These are phyloP conservation scores for Mus musculus DNA, from an alignment of 2,113 vertebrate genomes.

Conservation along the genomic window DNA sequence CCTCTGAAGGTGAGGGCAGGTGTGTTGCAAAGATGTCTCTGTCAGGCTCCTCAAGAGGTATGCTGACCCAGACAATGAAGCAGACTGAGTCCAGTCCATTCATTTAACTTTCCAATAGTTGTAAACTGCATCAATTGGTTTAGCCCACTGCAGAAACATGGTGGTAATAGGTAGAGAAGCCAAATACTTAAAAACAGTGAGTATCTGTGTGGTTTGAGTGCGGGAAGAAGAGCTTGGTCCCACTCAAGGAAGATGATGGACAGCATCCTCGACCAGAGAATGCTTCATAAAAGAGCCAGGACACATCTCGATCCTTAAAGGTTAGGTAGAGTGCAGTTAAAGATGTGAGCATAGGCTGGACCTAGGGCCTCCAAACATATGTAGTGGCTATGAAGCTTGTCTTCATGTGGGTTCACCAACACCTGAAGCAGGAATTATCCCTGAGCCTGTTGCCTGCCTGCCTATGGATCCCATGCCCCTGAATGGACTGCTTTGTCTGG, in stretches of 20 bases:
- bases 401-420: too few relatives aligned
- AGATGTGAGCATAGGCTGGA: background rate
- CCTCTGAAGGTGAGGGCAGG: background rate
- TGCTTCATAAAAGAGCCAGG: background rate
- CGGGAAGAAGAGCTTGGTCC: background rate
- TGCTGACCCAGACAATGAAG: background rate
- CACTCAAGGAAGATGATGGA: background rate
- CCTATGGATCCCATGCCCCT: too few relatives aligned
- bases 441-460: too few relatives aligned
- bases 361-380: too few relatives aligned
- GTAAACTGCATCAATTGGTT: background rate
- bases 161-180: background rate
- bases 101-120: background rate
- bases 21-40: background rate
- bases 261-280: background rate
- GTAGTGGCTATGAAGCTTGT: too few relatives aligned
- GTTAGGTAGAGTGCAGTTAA: background rate
- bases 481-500: too few relatives aligned
- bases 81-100: background rate
- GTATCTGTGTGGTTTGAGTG: background rate
- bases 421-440: too few relatives aligned
- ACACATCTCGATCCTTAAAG: background rate
- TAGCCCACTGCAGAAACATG: background rate
- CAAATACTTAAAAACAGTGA: background rate
- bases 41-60: background rate